Evolutionary conservation across 2,113 vertebrate species (phyloP).

Genomic region (Ciconia stormi): DNA sequence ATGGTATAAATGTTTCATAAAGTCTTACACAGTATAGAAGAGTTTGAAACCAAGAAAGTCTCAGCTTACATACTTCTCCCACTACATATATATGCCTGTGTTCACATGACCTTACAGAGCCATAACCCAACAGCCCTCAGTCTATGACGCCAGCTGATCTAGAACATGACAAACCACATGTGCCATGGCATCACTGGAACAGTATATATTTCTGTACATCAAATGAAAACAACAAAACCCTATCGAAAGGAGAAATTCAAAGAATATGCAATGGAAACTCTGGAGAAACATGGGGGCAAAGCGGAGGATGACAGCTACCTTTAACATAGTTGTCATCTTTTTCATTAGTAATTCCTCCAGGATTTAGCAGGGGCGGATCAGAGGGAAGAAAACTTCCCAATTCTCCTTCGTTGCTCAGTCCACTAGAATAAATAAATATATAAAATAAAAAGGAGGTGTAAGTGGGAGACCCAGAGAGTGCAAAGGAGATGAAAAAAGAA

Average conservation of each 20-base stretch:
- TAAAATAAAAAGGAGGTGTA: slow-evolving; percentile 5
- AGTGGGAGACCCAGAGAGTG: neutral
- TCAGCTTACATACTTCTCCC: neutral
- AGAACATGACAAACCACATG: neutral
- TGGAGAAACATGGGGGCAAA: neutral
- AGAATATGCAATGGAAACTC: neutral
- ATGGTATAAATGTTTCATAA: neutral
- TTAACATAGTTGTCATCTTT: neutral
- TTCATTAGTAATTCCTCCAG: neutral
- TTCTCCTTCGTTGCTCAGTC: neutral
- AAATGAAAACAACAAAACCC: neutral
- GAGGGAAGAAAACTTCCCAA: neutral
- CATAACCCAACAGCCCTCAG: neutral
- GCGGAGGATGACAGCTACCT: neutral
- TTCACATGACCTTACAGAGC: neutral
- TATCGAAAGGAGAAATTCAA: neutral
- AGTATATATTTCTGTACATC: neutral
- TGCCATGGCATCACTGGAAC: neutral
- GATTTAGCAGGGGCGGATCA: neutral
- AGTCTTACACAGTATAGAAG: neutral
- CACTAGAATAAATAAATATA: neutral
- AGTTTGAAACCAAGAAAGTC: neutral
- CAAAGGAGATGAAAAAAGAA: slow-evolving; percentile 15
- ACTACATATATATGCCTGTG: rapidly evolving
- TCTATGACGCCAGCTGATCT: neutral